Base-by-base conservation (phyloP, 2,113 vertebrate genomes). In the Syrmaticus mikado region DNA sequence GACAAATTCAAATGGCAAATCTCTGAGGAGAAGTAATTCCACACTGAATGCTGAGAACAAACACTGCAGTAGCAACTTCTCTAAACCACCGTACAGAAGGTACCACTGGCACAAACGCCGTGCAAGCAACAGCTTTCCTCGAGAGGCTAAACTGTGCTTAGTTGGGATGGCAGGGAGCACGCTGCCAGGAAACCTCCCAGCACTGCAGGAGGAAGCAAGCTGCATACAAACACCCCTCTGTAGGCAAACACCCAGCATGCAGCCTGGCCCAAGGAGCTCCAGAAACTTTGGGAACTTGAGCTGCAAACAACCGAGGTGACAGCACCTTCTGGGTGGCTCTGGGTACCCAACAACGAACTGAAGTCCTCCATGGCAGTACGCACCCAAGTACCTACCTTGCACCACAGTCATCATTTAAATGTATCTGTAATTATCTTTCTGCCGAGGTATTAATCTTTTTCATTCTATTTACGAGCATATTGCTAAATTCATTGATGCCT, bases 1-100 rank as follows among this genome's bases (percentile, higher is more conserved):
- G 38, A 76, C 76, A 94, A 88, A 94, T 88, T 85, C 79, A 76
- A 94, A 87, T 68, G 57, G 79, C 73, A 91, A n/a, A 92, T 89
- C 68, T 93, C 90, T 72, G 43, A 43, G 62, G 87, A 87, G 50
- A 94, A 57, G 45, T 65, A 92, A 91, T 90, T 88, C 83, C 43
- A 48, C 65, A 84, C 85, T 27, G 73, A 94, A 78, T 34, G 73
- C 79, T 32, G 85, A 68, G 68, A 92, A 75, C 64, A 87, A 91
- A 78, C 2, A 32, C 36, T 65, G 75, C 68, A 40, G 61, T 64
- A 93, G 85, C 65, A 74, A 53, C 57, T 90, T 48, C 68, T 68
- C 43, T 18, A 78, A 92, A 65, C 41, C 61, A 13, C 10, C 75
- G 61, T 74, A 81, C 91, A 85, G 76, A 89, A 91, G 62, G 27